phyloP scores from a whole-genome alignment of 1,140 invertebrate genomes.

The Brevipalpus yothersi region DNA sequence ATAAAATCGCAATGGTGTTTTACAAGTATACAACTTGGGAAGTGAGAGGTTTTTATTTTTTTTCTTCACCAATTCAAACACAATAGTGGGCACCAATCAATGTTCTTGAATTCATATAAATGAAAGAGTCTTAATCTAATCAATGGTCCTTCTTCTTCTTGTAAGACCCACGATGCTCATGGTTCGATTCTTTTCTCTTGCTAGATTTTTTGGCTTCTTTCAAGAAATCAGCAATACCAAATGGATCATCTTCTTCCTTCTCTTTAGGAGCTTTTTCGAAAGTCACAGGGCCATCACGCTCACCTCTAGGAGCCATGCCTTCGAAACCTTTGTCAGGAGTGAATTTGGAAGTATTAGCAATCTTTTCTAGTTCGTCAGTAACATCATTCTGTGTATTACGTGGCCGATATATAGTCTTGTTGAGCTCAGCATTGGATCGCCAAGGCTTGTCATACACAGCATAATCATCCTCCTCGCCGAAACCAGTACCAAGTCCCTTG shows the following conservation, averaged over 20 bases:
- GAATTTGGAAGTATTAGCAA: conserved; percentile 58
- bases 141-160: background rate
- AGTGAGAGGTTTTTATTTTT: too few relatives aligned
- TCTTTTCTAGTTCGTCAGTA: conserved; percentile 57
- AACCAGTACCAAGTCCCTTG: conserved; percentile 87
- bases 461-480: conserved; percentile 90
- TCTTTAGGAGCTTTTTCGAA: conserved; percentile 40
- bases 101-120: too few relatives aligned
- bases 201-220: conserved; percentile 67
- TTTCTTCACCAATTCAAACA: too few relatives aligned
- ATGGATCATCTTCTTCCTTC: conserved; percentile 65
- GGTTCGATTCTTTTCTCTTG: conserved; percentile 5
- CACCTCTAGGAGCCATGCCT: conserved; percentile 44
- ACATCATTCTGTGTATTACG: conserved; percentile 62
- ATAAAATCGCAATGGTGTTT: too few relatives aligned
- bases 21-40: too few relatives aligned
- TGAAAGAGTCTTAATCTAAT: too few relatives aligned
- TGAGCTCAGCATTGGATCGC: conserved; percentile 41
- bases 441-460: conserved; percentile 82
- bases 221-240: conserved; percentile 92
- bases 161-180: background rate
- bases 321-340: conserved; percentile 90
- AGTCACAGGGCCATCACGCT: conserved; percentile 75
- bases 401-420: conserved; percentile 73
- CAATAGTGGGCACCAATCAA: too few relatives aligned